A percentile compares a stretch with the other conserved stretches of the same genome.
These are phyloP conservation scores for Zaprionus tsacasi DNA, from an alignment of 1,140 invertebrate genomes.

Conservation along the genomic window DNA sequence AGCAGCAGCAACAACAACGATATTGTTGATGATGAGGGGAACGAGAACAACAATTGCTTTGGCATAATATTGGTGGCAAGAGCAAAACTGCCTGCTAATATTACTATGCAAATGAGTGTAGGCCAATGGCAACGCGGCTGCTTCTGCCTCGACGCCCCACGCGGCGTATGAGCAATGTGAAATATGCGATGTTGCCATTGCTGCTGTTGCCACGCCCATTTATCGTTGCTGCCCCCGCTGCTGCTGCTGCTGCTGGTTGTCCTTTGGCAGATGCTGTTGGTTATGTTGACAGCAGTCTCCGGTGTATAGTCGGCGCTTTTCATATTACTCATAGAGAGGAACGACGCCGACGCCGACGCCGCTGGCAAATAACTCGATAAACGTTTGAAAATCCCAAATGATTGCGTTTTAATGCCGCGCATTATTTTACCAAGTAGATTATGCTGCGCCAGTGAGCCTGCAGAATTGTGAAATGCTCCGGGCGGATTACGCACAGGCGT, in stretches of 20 bases:
- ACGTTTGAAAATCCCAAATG: slow-evolving; percentile 84
- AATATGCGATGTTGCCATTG: slow-evolving; percentile 61
- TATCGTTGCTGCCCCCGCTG: slow-evolving; percentile 21
- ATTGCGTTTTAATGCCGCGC: slow-evolving; percentile 84
- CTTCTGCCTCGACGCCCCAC: slow-evolving; percentile 50
- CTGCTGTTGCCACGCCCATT: slow-evolving; percentile 54
- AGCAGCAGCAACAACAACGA: slow-evolving; percentile 16
- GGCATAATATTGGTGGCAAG: slow-evolving; percentile 32
- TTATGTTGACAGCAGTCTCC: slow-evolving; percentile 67
- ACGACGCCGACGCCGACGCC: slow-evolving; percentile 43
- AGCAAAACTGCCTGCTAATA: slow-evolving; percentile 62
- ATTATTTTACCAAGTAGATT: slow-evolving; percentile 84
- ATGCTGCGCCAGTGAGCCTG: slow-evolving; percentile 82
- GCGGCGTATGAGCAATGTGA: slow-evolving; percentile 75
- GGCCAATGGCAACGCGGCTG: slow-evolving; percentile 52
- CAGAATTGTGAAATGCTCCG: slow-evolving; percentile 84
- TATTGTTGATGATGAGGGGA: neutral
- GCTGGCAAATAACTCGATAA: slow-evolving; percentile 79
- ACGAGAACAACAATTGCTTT: slow-evolving; percentile 39
- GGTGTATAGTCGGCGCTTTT: slow-evolving; percentile 56
- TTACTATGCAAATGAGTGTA: slow-evolving; percentile 79
- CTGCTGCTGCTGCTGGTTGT: slow-evolving; percentile 20
- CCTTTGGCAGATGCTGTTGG: slow-evolving; percentile 44
- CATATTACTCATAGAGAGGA: slow-evolving; percentile 73
- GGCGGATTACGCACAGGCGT: slow-evolving; percentile 84